phyloP scores from a whole-genome alignment of 2,888 invertebrate genomes.

The Nineta flava region DNA sequence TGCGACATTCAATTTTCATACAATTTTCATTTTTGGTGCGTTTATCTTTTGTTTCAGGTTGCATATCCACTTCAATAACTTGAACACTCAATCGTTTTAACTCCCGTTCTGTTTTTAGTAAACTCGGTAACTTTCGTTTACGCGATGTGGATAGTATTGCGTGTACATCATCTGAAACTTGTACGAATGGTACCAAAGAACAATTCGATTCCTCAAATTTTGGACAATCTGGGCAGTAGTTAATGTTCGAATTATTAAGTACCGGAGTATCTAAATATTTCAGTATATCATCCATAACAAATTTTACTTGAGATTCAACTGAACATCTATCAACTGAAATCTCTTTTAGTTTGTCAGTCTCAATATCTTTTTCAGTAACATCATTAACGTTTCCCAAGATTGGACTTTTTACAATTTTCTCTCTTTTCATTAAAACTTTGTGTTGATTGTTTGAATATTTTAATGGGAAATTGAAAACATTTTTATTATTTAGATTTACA shows the following conservation, averaged over 20 bases:
- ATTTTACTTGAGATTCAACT: constrained; percentile 14
- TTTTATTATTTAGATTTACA: constrained; percentile 24
- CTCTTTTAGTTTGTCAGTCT: not conserved
- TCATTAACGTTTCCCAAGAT: constrained; percentile 5
- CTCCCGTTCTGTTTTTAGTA: constrained; percentile 25
- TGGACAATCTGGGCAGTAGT: constrained; percentile 21
- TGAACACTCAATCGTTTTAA: constrained; percentile 47
- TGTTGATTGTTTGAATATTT: constrained; percentile 40
- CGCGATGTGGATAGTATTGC: constrained; percentile 6
- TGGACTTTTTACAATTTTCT: not conserved
- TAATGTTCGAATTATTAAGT: constrained; percentile 35
- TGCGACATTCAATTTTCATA: constrained; percentile 34
- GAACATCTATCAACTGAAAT: not conserved
- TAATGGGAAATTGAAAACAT: constrained; percentile 36
- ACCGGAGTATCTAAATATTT: constrained; percentile 43
- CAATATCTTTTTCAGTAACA: constrained; percentile 5
- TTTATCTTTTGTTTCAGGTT: constrained; percentile 20
- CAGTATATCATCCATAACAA: constrained; percentile 35
- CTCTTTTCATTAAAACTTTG: constrained; percentile 31
- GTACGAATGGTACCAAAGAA: constrained; percentile 10
- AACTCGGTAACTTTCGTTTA: constrained; percentile 5
- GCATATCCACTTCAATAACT: constrained; percentile 34
- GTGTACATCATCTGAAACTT: constrained; percentile 7
- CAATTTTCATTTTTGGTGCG: constrained; percentile 25
- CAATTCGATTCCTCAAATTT: constrained; percentile 18